A percentile compares a stretch with the other conserved stretches of the same genome.
Evolutionary conservation across 92 coral and sea anemone species (phyloP).

Genomic region (Diadumene lineata): DNA sequence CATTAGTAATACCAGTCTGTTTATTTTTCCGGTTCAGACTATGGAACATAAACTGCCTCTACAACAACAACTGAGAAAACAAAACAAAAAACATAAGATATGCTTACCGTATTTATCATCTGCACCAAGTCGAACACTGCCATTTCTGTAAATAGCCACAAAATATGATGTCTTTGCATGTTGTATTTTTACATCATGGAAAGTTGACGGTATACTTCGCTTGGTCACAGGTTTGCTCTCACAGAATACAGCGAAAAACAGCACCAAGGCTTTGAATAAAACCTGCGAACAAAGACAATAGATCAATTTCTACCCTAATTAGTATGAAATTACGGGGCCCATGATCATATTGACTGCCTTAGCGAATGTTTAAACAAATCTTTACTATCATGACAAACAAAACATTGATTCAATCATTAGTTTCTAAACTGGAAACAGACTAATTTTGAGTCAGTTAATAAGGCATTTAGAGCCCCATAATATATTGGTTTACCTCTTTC

Average conservation of each 20-base stretch:
- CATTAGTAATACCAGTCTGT: too few relatives aligned
- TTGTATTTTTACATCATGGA: background rate
- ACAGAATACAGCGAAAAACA: background rate
- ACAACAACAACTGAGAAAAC: too few relatives aligned
- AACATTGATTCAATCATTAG: too few relatives aligned
- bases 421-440: too few relatives aligned
- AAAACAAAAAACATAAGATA: background rate
- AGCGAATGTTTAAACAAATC: too few relatives aligned
- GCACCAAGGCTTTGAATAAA: background rate
- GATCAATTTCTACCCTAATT: background rate
- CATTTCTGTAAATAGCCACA: conserved; percentile 2
- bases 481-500: too few relatives aligned
- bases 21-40: too few relatives aligned
- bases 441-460: too few relatives aligned
- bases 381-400: too few relatives aligned
- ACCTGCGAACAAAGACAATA: background rate
- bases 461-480: too few relatives aligned
- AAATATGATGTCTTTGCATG: background rate
- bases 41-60: too few relatives aligned
- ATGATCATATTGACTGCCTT: background rate
- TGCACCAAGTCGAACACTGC: background rate
- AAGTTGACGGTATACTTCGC: background rate
- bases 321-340: background rate
- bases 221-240: background rate
- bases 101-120: background rate